Percentiles rank a stretch among this genome's conserved stretches.
These are phyloP conservation scores for Rafetus swinhoei DNA, from an alignment of 2,113 vertebrate genomes.

Conservation along the genomic window DNA sequence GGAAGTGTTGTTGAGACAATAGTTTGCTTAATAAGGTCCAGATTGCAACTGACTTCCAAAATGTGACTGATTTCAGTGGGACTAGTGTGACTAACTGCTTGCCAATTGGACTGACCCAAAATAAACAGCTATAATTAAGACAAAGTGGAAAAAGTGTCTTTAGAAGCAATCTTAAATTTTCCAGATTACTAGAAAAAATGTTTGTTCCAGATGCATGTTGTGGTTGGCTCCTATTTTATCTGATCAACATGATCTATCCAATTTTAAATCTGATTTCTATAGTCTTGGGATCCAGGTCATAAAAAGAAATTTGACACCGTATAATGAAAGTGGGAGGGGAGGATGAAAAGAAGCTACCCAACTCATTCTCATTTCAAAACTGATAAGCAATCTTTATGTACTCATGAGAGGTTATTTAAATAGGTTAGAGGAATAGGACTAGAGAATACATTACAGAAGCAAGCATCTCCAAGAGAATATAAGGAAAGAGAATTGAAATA, in stretches of 20 bases:
- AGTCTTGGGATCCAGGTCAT: neutral
- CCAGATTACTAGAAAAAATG: neutral
- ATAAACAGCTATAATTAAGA: neutral
- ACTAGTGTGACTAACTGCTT: neutral
- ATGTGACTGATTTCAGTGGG: neutral
- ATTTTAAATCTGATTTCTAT: neutral
- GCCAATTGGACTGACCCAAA: neutral
- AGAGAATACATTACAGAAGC: neutral
- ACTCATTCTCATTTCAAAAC: neutral
- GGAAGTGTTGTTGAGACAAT: neutral
- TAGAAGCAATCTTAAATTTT: neutral
- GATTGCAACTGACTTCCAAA: neutral
- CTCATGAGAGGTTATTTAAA: neutral
- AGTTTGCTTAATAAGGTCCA: neutral
- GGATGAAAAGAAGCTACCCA: neutral
- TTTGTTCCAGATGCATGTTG: neutral
- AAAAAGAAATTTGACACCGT: neutral
- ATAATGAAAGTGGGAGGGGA: neutral
- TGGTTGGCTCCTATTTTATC: neutral
- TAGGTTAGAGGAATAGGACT: neutral
- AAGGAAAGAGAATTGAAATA: neutral
- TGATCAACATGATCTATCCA: neutral
- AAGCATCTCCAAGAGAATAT: neutral
- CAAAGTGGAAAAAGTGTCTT: neutral
- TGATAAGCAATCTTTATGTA: neutral